A percentile compares a stretch with the other conserved stretches of the same genome.
Evolutionary conservation across 1,140 invertebrate genomes (phyloP).

Genomic region (Drosophila gunungcola): DNA sequence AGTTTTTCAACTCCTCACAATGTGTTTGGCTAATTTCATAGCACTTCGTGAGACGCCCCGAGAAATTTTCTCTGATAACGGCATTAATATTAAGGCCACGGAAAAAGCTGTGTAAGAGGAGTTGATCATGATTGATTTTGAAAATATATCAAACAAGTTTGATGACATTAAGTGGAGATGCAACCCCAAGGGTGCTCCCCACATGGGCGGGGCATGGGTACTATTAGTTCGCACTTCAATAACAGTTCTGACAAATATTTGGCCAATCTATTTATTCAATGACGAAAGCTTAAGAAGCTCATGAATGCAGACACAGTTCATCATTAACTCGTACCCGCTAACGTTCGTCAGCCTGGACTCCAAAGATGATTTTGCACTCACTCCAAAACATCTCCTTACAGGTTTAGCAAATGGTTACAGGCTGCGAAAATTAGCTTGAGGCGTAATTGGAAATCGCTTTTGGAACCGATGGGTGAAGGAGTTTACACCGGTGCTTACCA

Average conservation of each 20-base stretch:
- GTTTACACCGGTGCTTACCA: not conserved
- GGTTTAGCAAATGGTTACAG: not conserved
- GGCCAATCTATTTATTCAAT: not conserved
- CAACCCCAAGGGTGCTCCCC: not conserved
- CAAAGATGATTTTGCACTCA: too few relatives aligned
- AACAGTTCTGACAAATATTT: not conserved
- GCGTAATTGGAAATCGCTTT: not conserved
- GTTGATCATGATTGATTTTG: not conserved
- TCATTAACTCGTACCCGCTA: not conserved
- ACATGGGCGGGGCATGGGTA: not conserved
- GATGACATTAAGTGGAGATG: conserved; percentile 1
- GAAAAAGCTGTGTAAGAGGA: not conserved
- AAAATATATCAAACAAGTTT: not conserved
- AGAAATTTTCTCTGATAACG: conserved; percentile 3
- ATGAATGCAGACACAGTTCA: not conserved
- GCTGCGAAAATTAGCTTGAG: not conserved
- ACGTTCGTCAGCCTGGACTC: too few relatives aligned
- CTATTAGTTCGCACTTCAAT: not conserved
- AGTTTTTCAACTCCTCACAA: too few relatives aligned
- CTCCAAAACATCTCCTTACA: not conserved
- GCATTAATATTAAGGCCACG: conserved; percentile 1
- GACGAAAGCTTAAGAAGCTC: not conserved
- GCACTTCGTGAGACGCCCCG: not conserved
- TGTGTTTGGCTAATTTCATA: not conserved
- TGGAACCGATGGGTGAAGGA: not conserved